Evolutionary conservation across 30 jellyfish, hydroid and myxozoan genomes (phyloP).

Genomic region (Aurelia sp.): DNA sequence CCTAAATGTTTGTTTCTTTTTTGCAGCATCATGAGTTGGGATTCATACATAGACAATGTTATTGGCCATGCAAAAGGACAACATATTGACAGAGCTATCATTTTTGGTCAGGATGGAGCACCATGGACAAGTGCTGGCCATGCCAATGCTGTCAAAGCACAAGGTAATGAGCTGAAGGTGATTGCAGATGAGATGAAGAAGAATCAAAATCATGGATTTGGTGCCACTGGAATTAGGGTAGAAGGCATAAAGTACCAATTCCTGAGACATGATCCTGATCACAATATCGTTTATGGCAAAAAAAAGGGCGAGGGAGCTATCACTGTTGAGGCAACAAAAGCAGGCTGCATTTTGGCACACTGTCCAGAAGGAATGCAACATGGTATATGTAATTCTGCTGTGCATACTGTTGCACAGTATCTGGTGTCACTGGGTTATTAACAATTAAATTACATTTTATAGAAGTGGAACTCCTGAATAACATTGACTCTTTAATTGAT

Average conservation of each 20-base stretch:
- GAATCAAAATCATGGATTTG: conserved; percentile 20
- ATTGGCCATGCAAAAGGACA: conserved; percentile 51
- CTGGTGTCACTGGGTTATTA: conserved; percentile 46
- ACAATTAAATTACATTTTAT: conserved; percentile 5
- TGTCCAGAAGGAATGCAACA: conserved; percentile 86
- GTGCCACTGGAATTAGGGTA: conserved; percentile 65
- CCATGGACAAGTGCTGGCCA: conserved; percentile 79
- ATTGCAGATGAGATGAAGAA: conserved; percentile 36
- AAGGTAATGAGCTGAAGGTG: conserved; percentile 47
- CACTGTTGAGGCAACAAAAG: conserved; percentile 58
- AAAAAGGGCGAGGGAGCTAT: conserved; percentile 88
- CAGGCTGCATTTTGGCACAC: conserved; percentile 77
- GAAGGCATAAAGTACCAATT: conserved; percentile 86
- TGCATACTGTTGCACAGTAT: conserved; percentile 56
- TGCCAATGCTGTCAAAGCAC: conserved; percentile 39
- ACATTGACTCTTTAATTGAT: too few species aligned
- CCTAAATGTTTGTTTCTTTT: background rate
- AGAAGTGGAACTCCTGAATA: too few species aligned
- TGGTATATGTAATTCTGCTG: conserved; percentile 77
- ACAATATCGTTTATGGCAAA: conserved; percentile 55
- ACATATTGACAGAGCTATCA: conserved; percentile 69
- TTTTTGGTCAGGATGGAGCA: conserved; percentile 71
- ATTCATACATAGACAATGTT: conserved; percentile 67
- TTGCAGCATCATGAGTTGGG: conserved; percentile 87
- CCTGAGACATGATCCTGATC: conserved; percentile 54